These are phyloP conservation scores for Empidonax traillii DNA, from an alignment of 2,113 vertebrate species.

Conservation along the genomic window DNA sequence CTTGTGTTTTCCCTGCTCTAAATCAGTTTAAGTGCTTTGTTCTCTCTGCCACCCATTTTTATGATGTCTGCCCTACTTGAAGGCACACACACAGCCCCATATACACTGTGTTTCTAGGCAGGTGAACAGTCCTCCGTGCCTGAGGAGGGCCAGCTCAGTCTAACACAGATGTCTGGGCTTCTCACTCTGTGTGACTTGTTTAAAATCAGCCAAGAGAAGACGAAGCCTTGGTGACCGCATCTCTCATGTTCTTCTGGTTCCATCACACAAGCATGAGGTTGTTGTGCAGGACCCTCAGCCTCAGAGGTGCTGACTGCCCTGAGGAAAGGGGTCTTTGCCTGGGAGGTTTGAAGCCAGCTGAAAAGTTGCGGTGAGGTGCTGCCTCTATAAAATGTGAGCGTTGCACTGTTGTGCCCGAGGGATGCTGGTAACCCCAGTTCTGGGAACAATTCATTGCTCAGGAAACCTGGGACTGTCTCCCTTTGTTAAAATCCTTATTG, in stretches of 20 bases:
- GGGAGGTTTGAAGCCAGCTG: not conserved
- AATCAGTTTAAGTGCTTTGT: slow-evolving; percentile 61
- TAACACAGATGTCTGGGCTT: not conserved
- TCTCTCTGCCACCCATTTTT: slow-evolving; percentile 30
- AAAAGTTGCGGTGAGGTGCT: not conserved
- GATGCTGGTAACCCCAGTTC: not conserved
- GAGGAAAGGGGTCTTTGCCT: not conserved
- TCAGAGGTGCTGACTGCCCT: not conserved
- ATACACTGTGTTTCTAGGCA: not conserved
- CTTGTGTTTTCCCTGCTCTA: slow-evolving; percentile 64
- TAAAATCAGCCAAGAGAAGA: not conserved
- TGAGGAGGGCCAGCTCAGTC: not conserved
- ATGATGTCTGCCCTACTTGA: not conserved
- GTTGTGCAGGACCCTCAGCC: not conserved
- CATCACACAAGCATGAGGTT: not conserved
- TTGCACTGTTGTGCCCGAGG: not conserved
- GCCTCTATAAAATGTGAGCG: not conserved
- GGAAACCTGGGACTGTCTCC: not conserved
- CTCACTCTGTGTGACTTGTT: not conserved
- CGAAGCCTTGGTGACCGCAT: not conserved
- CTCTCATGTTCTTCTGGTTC: not conserved
- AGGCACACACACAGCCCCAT: not conserved
- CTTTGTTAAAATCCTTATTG: not conserved
- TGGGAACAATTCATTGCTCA: not conserved
- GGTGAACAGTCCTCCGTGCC: not conserved